Evolutionary conservation across 2,113 vertebrate species (phyloP).

Genomic region (Ranitomeya variabilis): DNA sequence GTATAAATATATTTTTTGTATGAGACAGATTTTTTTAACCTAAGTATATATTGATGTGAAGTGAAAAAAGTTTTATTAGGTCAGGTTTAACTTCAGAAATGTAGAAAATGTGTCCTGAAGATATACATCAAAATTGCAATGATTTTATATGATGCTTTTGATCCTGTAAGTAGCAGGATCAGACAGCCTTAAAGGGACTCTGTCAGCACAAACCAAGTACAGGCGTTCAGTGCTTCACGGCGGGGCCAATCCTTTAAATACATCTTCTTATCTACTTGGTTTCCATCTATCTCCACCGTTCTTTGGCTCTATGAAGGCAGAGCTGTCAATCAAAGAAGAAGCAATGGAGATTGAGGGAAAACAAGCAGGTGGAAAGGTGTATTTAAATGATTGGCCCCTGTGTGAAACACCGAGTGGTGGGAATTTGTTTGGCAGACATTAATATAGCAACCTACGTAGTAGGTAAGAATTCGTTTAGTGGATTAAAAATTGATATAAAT

Average conservation of each 20-base stretch:
- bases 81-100: not conserved
- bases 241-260: too few relatives aligned
- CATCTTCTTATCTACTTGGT: too few relatives aligned
- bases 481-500: not conserved
- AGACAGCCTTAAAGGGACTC: not conserved
- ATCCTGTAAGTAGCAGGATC: not conserved
- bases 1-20: not conserved
- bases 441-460: not conserved
- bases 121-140: not conserved
- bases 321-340: too few relatives aligned
- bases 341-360: too few relatives aligned
- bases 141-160: conserved; percentile 15
- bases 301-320: too few relatives aligned
- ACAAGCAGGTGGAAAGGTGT: too few relatives aligned
- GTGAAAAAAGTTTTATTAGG: conserved; percentile 1
- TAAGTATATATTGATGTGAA: not conserved
- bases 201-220: too few relatives aligned
- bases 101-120: conserved; percentile 4
- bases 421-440: not conserved
- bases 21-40: not conserved
- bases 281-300: too few relatives aligned
- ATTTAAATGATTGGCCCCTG: too few relatives aligned
- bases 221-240: too few relatives aligned
- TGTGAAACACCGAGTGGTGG: too few relatives aligned
- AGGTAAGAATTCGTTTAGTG: not conserved